phyloP scores from a whole-genome alignment of 2,113 vertebrate species.

The Bubalus kerabau region DNA sequence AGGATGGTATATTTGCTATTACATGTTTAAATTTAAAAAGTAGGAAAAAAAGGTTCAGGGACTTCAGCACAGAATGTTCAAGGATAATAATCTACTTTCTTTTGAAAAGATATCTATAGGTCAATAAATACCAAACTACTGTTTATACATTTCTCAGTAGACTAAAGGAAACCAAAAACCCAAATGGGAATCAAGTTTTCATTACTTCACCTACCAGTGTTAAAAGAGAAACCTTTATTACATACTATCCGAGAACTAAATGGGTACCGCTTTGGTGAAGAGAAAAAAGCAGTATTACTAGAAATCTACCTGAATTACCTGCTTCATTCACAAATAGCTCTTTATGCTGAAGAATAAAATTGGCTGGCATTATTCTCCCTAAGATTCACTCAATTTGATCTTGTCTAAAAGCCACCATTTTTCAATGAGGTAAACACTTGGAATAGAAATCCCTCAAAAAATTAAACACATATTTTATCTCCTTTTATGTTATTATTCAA shows the following conservation, averaged over 20 bases:
- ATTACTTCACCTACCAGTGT: background rate
- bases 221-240: background rate
- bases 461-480: background rate
- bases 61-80: background rate
- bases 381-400: background rate
- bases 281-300: background rate
- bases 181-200: constrained; percentile 26
- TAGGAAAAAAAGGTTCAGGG: background rate
- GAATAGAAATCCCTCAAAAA: constrained; percentile 10
- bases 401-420: background rate
- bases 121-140: constrained; percentile 10
- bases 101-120: background rate
- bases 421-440: background rate
- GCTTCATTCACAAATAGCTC: background rate
- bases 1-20: background rate
- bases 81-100: background rate
- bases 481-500: background rate
- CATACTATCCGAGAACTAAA: background rate
- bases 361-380: constrained; percentile 1
- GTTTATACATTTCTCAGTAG: background rate
- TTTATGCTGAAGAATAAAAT: constrained; percentile 18
- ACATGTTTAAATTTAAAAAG: background rate
- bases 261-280: background rate
- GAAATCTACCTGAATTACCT: background rate
- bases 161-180: background rate